Base-by-base conservation (phyloP, 2,888 invertebrate species). In the Drosophila fungiperda region DNA sequence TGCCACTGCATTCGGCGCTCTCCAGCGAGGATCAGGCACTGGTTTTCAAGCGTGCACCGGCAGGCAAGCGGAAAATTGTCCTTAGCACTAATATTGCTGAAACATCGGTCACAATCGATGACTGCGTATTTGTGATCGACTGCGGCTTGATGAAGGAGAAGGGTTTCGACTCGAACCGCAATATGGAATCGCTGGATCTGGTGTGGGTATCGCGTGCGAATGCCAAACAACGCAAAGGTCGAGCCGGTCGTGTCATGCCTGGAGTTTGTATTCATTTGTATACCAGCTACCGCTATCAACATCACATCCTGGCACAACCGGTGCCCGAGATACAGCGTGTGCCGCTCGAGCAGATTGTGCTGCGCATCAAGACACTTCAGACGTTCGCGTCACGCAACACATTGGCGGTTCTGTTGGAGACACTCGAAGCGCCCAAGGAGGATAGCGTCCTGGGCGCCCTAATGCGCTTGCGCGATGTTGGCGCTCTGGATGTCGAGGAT, bases 31-130 rank as follows among this genome's bases (percentile, higher is more conserved):
- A 98, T 83, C 98, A 98, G 92, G 94, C 95, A 0, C 92, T 95
- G 48, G 96, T 98, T 29, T 95, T 94, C 90, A 95, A 95, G 85
- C 96, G 95, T 80, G 95, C 96, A 0, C 95, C 95, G 38, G 92
- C 94, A 0, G 96, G 96, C 0, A 95, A 95, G 26, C 94, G 98
- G 40, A 99, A 99, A 94, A 97, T 99, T 69, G 96, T 98, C 0
- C 93, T 99, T 0, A 95, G 96, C 3, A 99, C 99, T 0, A 99
- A 99, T 91, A 97, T 99, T 73, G 98, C 99, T 0, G 99, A 99
- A 94, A 99, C 98, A 0, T 98, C 98, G 0, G 96, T 99, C 9
- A 99, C 99, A 8, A 98, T 99, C 73, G 97, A 98, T 89, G 98
- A 99, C 93, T 98, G 99, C 82, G 97, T 98, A 0, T 99, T 97